Percentiles rank a stretch among this genome's conserved stretches.
phyloP scores from a whole-genome alignment of 2,797 vertebrate genomes.

The Lithobates pipiens region DNA sequence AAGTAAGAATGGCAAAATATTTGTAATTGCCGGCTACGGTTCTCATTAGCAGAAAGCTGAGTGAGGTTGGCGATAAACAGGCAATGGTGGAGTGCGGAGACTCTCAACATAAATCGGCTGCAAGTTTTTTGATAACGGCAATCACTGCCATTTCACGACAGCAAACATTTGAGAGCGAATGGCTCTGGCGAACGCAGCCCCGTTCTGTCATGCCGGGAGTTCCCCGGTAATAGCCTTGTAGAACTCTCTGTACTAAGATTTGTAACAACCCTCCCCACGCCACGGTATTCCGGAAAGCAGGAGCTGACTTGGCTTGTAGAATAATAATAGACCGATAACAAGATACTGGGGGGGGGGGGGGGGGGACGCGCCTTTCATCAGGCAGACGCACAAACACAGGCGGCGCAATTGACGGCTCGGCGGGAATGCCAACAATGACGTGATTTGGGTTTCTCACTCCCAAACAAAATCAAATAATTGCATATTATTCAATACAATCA shows the following conservation, averaged over 20 bases:
- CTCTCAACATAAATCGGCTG: no score
- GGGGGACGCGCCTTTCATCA: not conserved
- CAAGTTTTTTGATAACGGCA: no score
- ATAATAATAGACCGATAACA: slow-evolving; percentile 11
- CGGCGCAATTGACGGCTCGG: slow-evolving; percentile 9
- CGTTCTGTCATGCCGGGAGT: not conserved
- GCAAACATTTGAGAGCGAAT: no score
- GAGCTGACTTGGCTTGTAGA: not conserved
- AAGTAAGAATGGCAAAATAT: no score
- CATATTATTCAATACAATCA: slow-evolving; percentile 25
- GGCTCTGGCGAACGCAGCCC: no score
- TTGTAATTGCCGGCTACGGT: no score
- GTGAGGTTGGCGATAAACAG: no score
- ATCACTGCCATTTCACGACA: no score
- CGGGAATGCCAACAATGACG: slow-evolving; percentile 30
- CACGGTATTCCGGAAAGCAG: not conserved
- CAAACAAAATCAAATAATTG: slow-evolving; percentile 34
- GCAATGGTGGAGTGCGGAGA: no score
- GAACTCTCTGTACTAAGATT: not conserved
- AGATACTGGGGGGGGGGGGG: slow-evolving; percentile 10
- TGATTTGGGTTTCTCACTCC: slow-evolving; percentile 16
- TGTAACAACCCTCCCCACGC: not conserved
- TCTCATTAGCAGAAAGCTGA: no score
- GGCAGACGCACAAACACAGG: not conserved
- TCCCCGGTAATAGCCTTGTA: not conserved